Evolutionary conservation across 2,113 vertebrate species (phyloP).

Genomic region (Anarrhichthys ocellatus): DNA sequence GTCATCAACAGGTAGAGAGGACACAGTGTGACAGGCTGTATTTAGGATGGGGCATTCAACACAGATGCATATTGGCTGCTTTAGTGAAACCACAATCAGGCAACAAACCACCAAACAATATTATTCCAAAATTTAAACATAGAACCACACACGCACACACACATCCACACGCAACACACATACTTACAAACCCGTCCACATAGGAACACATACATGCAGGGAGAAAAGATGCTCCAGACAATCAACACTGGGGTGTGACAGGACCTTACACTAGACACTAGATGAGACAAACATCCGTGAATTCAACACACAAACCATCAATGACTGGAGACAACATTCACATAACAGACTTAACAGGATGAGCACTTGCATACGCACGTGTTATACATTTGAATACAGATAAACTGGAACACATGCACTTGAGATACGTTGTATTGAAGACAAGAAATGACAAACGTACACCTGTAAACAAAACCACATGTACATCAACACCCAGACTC

Average conservation of each 20-base stretch:
- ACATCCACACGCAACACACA: conserved; percentile 1
- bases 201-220: conserved; percentile 68
- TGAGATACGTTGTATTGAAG: conserved; percentile 1
- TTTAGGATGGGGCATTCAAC: conserved; percentile 66
- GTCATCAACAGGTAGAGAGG: conserved; percentile 34
- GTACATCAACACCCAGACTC: conserved; percentile 50
- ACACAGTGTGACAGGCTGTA: conserved; percentile 51
- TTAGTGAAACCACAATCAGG: conserved; percentile 68
- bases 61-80: conserved; percentile 65
- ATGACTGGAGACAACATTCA: conserved; percentile 46
- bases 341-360: conserved; percentile 12
- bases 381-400: conserved; percentile 34
- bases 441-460: conserved; percentile 32
- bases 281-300: conserved; percentile 54
- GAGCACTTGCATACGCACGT: conserved; percentile 27
- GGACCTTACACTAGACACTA: conserved; percentile 26
- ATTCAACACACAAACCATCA: conserved; percentile 43
- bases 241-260: conserved; percentile 39
- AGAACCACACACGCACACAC: conserved; percentile 23
- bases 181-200: conserved; percentile 40
- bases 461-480: conserved; percentile 43
- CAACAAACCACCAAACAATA: conserved; percentile 65
- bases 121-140: conserved; percentile 47
- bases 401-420: conserved; percentile 51
- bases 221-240: conserved; percentile 55